Evolutionary conservation across 2,888 invertebrate species (phyloP).

Genomic region (Vanessa cardui): DNA sequence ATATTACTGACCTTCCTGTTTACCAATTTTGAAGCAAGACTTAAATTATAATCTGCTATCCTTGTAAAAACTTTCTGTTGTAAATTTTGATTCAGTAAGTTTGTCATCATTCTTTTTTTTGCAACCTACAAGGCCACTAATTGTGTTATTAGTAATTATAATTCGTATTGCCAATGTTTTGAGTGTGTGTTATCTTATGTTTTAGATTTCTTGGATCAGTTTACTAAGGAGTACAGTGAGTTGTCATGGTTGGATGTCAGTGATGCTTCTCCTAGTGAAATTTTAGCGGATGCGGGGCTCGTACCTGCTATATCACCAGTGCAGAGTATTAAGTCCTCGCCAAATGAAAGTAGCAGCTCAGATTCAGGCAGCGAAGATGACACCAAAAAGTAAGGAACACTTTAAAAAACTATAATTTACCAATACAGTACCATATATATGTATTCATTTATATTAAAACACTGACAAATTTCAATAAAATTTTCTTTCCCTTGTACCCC

Average conservation of each 20-base stretch:
- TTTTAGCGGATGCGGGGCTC: slow-evolving; percentile 74
- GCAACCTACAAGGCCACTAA: slow-evolving; percentile 10
- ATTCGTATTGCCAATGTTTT: background rate
- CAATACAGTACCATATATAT: background rate
- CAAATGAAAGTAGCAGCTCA: slow-evolving; percentile 67
- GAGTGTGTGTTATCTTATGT: background rate
- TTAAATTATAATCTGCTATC: slow-evolving; percentile 44
- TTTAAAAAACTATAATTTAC: too few relatives aligned
- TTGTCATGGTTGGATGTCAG: slow-evolving; percentile 71
- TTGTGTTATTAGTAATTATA: slow-evolving; percentile 3
- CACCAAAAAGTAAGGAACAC: slow-evolving; percentile 64
- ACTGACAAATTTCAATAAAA: too few relatives aligned
- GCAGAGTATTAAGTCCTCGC: slow-evolving; percentile 66
- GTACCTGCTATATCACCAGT: slow-evolving; percentile 70
- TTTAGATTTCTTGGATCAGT: slow-evolving; percentile 68
- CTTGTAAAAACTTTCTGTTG: slow-evolving; percentile 58
- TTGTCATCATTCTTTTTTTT: slow-evolving; percentile 24
- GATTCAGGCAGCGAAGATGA: slow-evolving; percentile 80
- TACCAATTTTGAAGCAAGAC: slow-evolving; percentile 41
- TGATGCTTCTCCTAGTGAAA: slow-evolving; percentile 78
- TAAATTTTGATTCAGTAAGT: slow-evolving; percentile 34
- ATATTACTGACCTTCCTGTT: slow-evolving; percentile 56
- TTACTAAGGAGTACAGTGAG: slow-evolving; percentile 71
- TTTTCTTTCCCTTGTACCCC: too few relatives aligned
- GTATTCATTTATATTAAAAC: background rate